Base-by-base conservation (phyloP, 2,888 invertebrate species). In the Cheilosia soror region DNA sequence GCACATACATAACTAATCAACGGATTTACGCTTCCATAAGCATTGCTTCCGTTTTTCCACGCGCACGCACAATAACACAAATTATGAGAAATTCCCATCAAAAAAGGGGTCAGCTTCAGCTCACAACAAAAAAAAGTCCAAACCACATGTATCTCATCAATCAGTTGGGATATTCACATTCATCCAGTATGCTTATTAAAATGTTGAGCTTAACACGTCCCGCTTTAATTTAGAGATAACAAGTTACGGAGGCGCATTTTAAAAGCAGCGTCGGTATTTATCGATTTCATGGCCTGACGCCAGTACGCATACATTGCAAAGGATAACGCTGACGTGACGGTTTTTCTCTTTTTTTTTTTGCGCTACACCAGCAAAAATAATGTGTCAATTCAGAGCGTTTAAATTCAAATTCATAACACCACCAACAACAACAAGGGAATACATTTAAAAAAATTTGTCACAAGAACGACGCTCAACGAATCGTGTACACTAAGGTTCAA, bases 191-290 rank as follows among this genome's bases (percentile, higher is more conserved):
- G n/a, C 57, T 68, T 47, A 57, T 76, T 81, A 63, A 53, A 81
- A 65, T 53, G 53, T 58, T 40, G 29, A 79, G 37, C 33, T 49
- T 57, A 25, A 65, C 55, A 51, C 31, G 37, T 72, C 33, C 13
- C 65, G 6, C 44, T 58, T 9, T 82, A 77, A 77, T 77, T 82
- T 77, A 65, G 53, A 66, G 53, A 82, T 66, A 82, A 65, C 69
- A 57, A 63, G 47, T 33, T 37, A 37, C 37, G 37, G 65, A 51
- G 37, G 44, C 49, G 55, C 42, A 66, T 51, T 51, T 40, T 7
- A 15, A 51, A 51, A 66, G 4, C 49, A 40, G 65, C 51, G 27
- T 53, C 51, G 15, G 40, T 53, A 9, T 55, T 53, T 68, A 68
- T 31, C 42, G 53, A 68, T 68, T 55, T 29, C 25, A 40, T 15